Conservation (phyloP, 2,888 invertebrate genomes). For the Tetragonisca angustula region DNA sequence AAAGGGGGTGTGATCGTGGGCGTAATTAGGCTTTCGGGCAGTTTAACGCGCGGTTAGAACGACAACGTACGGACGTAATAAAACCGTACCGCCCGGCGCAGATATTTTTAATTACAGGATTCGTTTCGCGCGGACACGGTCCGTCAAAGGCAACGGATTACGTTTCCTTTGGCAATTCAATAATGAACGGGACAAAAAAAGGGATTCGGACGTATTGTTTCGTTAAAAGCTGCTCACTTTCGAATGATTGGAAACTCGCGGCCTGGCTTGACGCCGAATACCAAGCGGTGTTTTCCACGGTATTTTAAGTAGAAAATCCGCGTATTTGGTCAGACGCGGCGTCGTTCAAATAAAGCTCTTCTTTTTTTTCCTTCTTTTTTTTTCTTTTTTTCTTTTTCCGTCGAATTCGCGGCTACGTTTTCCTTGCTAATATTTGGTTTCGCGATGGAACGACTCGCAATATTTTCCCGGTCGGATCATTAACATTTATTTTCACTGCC, state of each 20-base stretch:
- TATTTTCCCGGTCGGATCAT: no score
- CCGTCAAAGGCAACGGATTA: background rate
- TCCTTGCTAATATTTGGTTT: no score
- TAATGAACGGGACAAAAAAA: background rate
- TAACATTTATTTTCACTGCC: no score
- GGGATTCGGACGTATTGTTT: background rate
- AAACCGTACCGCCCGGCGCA: no score
- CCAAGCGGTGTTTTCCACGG: background rate
- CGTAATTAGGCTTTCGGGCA: background rate
- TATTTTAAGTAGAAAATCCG: constrained; percentile 23
- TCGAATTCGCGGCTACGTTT: background rate
- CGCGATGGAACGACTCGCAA: no score
- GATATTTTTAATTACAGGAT: background rate
- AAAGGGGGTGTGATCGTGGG: no score
- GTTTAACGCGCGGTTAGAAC: background rate
- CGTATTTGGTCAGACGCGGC: constrained; percentile 13
- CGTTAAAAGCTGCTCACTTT: background rate
- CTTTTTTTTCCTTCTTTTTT: background rate
- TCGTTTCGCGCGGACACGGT: background rate
- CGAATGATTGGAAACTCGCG: background rate
- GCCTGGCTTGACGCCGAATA: no score
- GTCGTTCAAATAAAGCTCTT: background rate
- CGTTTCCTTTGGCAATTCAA: constrained; percentile 1
- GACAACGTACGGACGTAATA: background rate
- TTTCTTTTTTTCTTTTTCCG: background rate